Evolutionary conservation across 2,797 vertebrate species (phyloP), one percentile per base, ranked within the genome.

Genomic region (Chelidonichthys spinosus): DNA sequence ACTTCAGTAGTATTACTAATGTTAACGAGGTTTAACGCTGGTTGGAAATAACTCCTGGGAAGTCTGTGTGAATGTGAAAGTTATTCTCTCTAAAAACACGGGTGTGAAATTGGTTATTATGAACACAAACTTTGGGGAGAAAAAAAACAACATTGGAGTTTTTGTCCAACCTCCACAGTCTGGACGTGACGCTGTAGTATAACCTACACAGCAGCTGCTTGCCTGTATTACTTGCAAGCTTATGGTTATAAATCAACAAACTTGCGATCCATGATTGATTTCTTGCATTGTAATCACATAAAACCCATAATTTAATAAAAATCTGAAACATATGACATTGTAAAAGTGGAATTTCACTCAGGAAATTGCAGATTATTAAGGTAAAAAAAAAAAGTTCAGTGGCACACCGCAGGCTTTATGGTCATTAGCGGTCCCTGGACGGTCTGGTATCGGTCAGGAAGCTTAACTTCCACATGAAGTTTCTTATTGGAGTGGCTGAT

Each of bases 161-260:
- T 37, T 58, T 53, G 33, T 64, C 39, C 36, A 35, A 15, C 37
- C 39, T 54, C 46, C 39, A 13, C n/a, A 54, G 14, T 67, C 56
- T 35, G 32, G 56, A 55, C 50, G 56, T 58, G 4, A 61, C 50
- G 39, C 37, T 43, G 37, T 11, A 68, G 37, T 68, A 14, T 47
- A 56, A 63, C n/a, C 3, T 18, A 3, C 33, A 43, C 18, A 33
- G 11, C 55, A 58, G 17, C 36, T 58, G 17, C 47, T 6, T 10
- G 53, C 7, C 14, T 17, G 18, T n/a, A 55, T 49, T 17, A 49
- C 4, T 42, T 25, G 25, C 25, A 25, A 18, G 1, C 4, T 73
- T 33, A 44, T 1, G 17, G 54, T 46, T 50, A 17, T 52, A 70
- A 75, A 43, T 37, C 50, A 71, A 62, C 10, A 69, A 36, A 66